phyloP scores from a whole-genome alignment of 2,888 invertebrate genomes.

The Tyria jacobaeae region DNA sequence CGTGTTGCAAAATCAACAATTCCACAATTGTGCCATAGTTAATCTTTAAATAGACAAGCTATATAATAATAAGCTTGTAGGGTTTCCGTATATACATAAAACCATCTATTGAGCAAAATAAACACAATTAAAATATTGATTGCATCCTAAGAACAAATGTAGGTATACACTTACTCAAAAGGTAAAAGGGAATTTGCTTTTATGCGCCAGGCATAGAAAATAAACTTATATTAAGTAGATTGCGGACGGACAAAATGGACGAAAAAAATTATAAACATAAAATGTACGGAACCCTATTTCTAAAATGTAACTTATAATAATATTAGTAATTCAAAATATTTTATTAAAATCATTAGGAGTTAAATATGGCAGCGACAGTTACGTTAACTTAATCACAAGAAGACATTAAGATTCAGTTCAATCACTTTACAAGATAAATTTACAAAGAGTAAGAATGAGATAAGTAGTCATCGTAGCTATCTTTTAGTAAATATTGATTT shows the following conservation, averaged over 20 bases:
- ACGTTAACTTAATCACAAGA: conserved; percentile 64
- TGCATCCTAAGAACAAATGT: conserved; percentile 27
- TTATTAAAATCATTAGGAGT: conserved; percentile 24
- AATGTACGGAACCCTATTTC: conserved; percentile 45
- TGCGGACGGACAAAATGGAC: conserved; percentile 55
- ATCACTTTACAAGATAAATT: conserved; percentile 57
- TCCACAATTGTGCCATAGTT: conserved; percentile 1
- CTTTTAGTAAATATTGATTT: no score
- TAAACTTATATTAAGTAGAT: conserved; percentile 46
- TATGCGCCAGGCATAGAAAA: conserved; percentile 44
- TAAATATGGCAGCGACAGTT: conserved; percentile 64
- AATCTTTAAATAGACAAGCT: conserved; percentile 12
- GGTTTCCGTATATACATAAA: conserved; percentile 42
- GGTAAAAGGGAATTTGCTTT: conserved; percentile 23
- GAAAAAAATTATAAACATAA: conserved; percentile 33
- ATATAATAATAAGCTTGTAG: conserved; percentile 35
- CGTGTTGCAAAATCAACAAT: not conserved
- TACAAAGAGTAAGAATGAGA: conserved; percentile 54
- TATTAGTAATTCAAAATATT: conserved; percentile 1
- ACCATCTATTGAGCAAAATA: conserved; percentile 52
- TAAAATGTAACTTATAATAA: conserved; percentile 2
- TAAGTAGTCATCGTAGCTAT: conserved; percentile 51
- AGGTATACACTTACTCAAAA: conserved; percentile 17
- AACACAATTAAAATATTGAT: conserved; percentile 16
- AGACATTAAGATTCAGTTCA: conserved; percentile 68